Percentiles rank a stretch among this genome's conserved stretches.
Conservation (phyloP, 2,797 vertebrate species). For the Melanotaenia parkinsoni region DNA sequence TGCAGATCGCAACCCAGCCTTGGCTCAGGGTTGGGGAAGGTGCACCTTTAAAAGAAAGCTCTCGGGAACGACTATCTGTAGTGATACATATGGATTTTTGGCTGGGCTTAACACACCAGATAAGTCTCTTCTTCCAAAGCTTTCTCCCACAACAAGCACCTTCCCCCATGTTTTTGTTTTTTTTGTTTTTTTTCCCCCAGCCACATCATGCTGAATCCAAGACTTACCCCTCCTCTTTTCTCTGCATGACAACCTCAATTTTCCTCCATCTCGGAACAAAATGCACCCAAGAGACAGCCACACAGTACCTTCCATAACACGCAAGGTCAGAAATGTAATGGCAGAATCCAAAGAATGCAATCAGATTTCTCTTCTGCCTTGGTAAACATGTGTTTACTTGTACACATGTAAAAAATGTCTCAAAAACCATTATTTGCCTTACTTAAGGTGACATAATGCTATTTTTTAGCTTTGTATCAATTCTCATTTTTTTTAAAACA, state of each 20-base stretch:
- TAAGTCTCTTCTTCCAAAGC: conserved; percentile 62
- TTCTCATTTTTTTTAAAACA: conserved; percentile 49
- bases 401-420: conserved; percentile 50
- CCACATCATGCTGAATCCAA: conserved; percentile 51
- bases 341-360: conserved; percentile 59
- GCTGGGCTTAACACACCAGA: conserved; percentile 67
- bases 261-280: conserved; percentile 45
- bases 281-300: conserved; percentile 62
- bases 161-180: conserved; percentile 13
- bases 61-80: conserved; percentile 59
- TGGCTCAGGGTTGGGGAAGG: conserved; percentile 62
- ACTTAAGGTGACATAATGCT: conserved; percentile 49
- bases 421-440: conserved; percentile 61
- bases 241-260: conserved; percentile 44
- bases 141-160: conserved; percentile 53
- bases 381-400: conserved; percentile 50
- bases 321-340: conserved; percentile 72
- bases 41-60: conserved; percentile 68
- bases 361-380: conserved; percentile 69
- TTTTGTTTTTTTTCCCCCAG: conserved; percentile 32
- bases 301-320: conserved; percentile 76
- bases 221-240: conserved; percentile 44
- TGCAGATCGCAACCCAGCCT: conserved; percentile 61
- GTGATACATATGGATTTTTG: conserved; percentile 74
- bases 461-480: conserved; percentile 41